These are phyloP conservation scores for Trogon melanurus DNA, from an alignment of 2,113 vertebrate genomes.

Conservation along the genomic window DNA sequence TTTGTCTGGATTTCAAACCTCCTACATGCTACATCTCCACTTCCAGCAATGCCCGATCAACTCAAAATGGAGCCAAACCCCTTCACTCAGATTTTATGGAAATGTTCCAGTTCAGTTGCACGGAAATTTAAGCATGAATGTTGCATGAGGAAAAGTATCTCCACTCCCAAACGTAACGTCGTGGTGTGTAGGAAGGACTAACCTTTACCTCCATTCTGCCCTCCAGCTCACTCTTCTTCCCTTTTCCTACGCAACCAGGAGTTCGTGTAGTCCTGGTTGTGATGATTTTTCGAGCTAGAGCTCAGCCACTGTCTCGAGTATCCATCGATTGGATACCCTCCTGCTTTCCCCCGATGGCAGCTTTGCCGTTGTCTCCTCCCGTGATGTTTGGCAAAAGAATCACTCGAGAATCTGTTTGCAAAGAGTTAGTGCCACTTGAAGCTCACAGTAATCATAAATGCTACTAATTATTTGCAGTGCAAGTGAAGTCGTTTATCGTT, in stretches of 20 bases:
- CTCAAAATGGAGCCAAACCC: neutral
- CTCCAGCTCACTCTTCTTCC: neutral
- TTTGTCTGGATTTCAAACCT: slow-evolving; percentile 8
- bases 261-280: neutral
- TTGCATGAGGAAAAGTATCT: neutral
- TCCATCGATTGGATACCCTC: neutral
- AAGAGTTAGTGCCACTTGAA: neutral
- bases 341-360: neutral
- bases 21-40: neutral
- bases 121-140: neutral
- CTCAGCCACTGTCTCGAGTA: neutral
- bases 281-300: neutral
- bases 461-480: neutral
- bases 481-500: neutral
- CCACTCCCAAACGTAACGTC: neutral
- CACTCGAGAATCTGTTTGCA: neutral
- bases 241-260: neutral
- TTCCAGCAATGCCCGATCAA: neutral
- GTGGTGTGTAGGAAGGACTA: neutral
- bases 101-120: neutral
- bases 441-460: slow-evolving; percentile 1
- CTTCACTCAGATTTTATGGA: neutral
- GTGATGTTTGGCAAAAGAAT: neutral
- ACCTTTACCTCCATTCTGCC: neutral
- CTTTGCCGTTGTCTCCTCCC: neutral